Conservation (phyloP, 2,888 invertebrate species). For the Andricus curvator region DNA sequence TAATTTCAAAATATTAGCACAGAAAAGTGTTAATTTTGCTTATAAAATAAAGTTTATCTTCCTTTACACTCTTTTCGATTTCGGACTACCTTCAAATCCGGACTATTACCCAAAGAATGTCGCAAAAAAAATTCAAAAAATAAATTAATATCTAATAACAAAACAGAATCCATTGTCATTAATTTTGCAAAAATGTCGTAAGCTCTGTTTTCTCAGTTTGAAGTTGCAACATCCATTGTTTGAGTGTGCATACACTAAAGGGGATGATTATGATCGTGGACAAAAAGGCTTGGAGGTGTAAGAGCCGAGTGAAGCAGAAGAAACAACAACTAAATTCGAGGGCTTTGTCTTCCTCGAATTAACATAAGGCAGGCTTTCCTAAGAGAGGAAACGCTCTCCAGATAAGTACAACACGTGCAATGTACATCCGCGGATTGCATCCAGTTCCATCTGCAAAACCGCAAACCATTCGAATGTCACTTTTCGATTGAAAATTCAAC, state of each 20-base stretch:
- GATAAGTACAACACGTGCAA: constrained; percentile 30
- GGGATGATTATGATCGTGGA: constrained; percentile 22
- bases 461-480: background rate
- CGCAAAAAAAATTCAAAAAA: too few species aligned
- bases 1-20: too few species aligned
- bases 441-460: constrained; percentile 16
- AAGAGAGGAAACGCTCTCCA: constrained; percentile 40
- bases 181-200: constrained; percentile 47
- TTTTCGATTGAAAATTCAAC: too few species aligned
- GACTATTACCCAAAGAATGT: too few species aligned
- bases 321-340: constrained; percentile 10
- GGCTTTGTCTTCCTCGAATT: constrained; percentile 34
- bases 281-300: constrained; percentile 25
- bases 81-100: too few species aligned
- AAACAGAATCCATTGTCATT: constrained; percentile 37
- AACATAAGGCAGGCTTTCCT: constrained; percentile 41
- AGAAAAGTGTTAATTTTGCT: too few species aligned
- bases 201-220: background rate
- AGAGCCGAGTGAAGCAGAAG: constrained; percentile 21
- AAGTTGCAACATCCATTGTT: background rate
- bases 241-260: background rate
- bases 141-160: too few species aligned
- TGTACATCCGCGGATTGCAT: constrained; percentile 24
- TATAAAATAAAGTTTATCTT: too few species aligned
- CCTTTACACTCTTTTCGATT: too few species aligned